Evolutionary conservation across 2,888 invertebrate genomes (phyloP).

Genomic region (Opisthograptis luteolata): DNA sequence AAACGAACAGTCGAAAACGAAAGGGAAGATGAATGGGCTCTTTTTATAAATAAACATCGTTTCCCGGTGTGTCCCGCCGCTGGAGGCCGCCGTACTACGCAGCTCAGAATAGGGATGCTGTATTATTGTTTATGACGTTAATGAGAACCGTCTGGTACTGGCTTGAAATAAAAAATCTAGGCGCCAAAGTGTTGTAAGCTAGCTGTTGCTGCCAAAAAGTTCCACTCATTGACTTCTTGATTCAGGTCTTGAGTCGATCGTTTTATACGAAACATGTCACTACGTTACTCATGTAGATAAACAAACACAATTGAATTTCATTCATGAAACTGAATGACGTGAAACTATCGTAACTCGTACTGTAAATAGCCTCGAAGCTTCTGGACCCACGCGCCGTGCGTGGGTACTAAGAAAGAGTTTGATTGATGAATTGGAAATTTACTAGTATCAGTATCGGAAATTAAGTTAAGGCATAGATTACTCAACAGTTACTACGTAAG

Average conservation of each 20-base stretch:
- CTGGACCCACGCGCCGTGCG: neutral
- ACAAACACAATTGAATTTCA: too few relatives aligned
- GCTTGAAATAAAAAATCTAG: neutral
- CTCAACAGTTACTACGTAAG: too few relatives aligned
- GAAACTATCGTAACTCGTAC: too few relatives aligned
- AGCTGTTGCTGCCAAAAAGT: too few relatives aligned
- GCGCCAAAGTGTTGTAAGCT: too few relatives aligned
- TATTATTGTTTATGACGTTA: slow-evolving; percentile 57
- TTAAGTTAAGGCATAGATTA: too few relatives aligned
- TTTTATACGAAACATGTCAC: too few relatives aligned
- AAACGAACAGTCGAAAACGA: slow-evolving; percentile 36
- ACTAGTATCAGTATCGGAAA: slow-evolving; percentile 40
- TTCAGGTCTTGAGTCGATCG: too few relatives aligned
- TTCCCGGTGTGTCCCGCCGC: slow-evolving; percentile 51
- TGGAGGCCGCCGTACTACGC: slow-evolving; percentile 57
- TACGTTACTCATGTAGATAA: too few relatives aligned
- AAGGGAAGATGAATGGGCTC: slow-evolving; percentile 63
- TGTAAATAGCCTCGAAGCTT: too few relatives aligned
- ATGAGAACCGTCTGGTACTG: slow-evolving; percentile 50
- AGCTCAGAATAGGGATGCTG: slow-evolving; percentile 44
- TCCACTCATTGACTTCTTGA: too few relatives aligned
- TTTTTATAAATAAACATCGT: slow-evolving; percentile 70
- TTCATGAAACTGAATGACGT: too few relatives aligned
- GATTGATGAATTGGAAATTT: slow-evolving; percentile 17
- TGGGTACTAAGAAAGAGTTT: slow-evolving; percentile 1